phyloP scores from a whole-genome alignment of 2,113 vertebrate genomes.

The Scomber colias region DNA sequence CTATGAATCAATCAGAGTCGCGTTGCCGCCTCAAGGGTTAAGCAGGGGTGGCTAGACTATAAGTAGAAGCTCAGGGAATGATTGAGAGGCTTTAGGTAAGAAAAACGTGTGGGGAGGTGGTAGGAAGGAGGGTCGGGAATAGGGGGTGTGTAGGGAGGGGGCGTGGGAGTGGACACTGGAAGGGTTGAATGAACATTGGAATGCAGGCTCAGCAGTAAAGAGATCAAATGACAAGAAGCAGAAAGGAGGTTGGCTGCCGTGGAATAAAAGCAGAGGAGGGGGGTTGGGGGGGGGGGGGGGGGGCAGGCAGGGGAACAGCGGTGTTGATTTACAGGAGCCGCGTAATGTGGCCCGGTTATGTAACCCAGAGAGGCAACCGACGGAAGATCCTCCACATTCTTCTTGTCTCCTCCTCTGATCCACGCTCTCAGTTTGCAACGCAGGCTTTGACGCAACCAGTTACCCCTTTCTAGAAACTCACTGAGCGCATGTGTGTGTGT shows the following conservation, averaged over 20 bases:
- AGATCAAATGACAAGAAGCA: constrained; percentile 74
- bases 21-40: constrained; percentile 1
- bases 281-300: constrained; percentile 28
- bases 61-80: constrained; percentile 29
- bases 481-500: no score
- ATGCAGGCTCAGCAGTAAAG: constrained; percentile 78
- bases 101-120: constrained; percentile 25
- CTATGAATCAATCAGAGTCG: constrained; percentile 32
- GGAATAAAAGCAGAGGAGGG: constrained; percentile 50
- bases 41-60: constrained; percentile 18
- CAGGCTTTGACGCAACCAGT: not conserved
- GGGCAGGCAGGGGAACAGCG: constrained; percentile 30
- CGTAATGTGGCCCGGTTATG: constrained; percentile 63
- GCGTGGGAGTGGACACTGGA: constrained; percentile 44
- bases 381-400: constrained; percentile 18
- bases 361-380: constrained; percentile 53
- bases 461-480: not conserved
- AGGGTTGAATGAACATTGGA: constrained; percentile 80
- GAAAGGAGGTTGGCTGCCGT: constrained; percentile 64
- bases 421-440: not conserved
- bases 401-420: not conserved
- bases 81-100: constrained; percentile 46
- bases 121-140: constrained; percentile 1
- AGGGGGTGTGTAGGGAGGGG: not conserved
- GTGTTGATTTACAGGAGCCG: constrained; percentile 73